Percentiles rank a stretch among this genome's conserved stretches.
Conservation (phyloP, 2,797 vertebrate genomes). For the Tympanoctomys barrerae region DNA sequence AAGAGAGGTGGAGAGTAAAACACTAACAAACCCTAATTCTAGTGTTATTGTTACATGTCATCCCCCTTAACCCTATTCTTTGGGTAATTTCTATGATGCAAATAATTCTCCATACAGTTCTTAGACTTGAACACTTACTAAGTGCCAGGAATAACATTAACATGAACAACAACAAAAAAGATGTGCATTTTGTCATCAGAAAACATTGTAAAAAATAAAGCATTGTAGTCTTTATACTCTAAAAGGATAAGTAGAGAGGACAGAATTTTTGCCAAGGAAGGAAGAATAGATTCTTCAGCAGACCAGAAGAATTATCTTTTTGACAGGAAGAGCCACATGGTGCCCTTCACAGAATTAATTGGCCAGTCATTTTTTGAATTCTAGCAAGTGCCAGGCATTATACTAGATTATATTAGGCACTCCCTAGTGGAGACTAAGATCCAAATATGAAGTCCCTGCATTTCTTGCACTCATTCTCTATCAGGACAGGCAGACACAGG, state of each 20-base stretch:
- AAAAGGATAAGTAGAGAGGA: background rate
- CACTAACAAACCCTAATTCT: background rate
- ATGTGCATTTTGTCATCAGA: constrained; percentile 2
- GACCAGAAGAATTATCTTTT: constrained; percentile 49
- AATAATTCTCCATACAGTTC: constrained; percentile 6
- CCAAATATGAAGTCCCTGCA: background rate
- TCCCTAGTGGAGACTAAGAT: background rate
- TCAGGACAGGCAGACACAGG: background rate
- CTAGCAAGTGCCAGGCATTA: background rate
- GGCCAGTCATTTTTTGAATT: constrained; percentile 27
- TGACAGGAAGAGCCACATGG: background rate
- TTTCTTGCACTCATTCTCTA: background rate
- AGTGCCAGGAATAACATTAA: background rate
- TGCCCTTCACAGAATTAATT: constrained; percentile 40
- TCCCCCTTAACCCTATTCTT: background rate
- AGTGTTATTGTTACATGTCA: background rate
- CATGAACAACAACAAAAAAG: background rate
- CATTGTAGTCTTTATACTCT: constrained; percentile 11
- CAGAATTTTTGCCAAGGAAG: background rate
- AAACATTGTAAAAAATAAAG: background rate
- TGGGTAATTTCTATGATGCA: constrained; percentile 35
- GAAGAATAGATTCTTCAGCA: background rate
- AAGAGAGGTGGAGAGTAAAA: background rate
- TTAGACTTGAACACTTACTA: background rate
- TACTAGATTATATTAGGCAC: background rate